Percentiles rank a stretch among this genome's conserved stretches.
Conservation (phyloP, 2,888 invertebrate genomes). For the Oegoconia quadripuncta region DNA sequence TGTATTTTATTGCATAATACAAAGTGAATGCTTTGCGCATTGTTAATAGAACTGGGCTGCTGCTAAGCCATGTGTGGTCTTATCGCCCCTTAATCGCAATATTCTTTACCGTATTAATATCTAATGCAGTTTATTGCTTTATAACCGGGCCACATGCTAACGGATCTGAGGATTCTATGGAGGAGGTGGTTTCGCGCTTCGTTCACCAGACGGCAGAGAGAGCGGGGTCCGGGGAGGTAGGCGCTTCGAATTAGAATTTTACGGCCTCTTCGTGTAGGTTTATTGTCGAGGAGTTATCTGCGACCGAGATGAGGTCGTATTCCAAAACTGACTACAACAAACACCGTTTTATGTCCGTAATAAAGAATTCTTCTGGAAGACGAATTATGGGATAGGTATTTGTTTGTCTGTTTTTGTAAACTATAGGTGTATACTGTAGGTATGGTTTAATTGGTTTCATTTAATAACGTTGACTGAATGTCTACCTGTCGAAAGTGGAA, state of each 20-base stretch:
- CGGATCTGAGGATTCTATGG: too few relatives aligned
- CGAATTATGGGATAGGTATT: slow-evolving; percentile 29
- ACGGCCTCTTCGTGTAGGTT: slow-evolving; percentile 76
- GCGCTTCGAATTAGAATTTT: slow-evolving; percentile 73
- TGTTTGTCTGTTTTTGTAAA: not conserved
- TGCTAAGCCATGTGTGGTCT: too few relatives aligned
- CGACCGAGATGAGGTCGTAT: slow-evolving; percentile 73
- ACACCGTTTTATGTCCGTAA: slow-evolving; percentile 66
- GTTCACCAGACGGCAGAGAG: slow-evolving; percentile 1
- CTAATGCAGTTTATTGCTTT: too few relatives aligned
- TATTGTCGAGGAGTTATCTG: slow-evolving; percentile 70
- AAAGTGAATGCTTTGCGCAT: too few relatives aligned
- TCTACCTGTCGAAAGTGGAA: not conserved
- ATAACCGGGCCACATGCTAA: too few relatives aligned
- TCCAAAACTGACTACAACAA: slow-evolving; percentile 70
- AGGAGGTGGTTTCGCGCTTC: not conserved
- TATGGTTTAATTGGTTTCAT: not conserved
- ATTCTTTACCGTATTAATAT: too few relatives aligned
- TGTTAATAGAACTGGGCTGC: too few relatives aligned
- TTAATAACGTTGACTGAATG: not conserved
- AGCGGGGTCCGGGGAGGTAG: slow-evolving; percentile 36
- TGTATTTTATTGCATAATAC: too few relatives aligned
- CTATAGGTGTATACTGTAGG: not conserved
- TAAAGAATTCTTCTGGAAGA: slow-evolving; percentile 50
- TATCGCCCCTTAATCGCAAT: too few relatives aligned